A percentile compares a stretch with the other conserved stretches of the same genome.
phyloP scores from a whole-genome alignment of 2,113 vertebrate genomes.

The Salvator merianae region DNA sequence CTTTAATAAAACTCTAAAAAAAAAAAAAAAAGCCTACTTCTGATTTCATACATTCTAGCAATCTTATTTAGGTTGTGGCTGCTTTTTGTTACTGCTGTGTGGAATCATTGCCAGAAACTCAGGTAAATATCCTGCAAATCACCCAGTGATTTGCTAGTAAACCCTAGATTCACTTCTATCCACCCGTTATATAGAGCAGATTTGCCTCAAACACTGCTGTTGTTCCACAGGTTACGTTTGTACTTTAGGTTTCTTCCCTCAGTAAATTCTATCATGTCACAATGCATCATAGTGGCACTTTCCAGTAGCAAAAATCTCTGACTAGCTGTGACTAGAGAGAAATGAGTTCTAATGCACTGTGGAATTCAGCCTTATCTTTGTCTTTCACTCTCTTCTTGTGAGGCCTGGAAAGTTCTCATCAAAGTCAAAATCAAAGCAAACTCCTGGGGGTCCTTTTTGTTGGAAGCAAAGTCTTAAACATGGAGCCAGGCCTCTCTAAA shows the following conservation, averaged over 20 bases:
- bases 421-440: conserved; percentile 64
- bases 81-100: no score
- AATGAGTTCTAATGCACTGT: conserved; percentile 19
- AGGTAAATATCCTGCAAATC: no score
- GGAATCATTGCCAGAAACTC: no score
- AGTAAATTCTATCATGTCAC: background rate
- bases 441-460: conserved; percentile 63
- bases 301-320: conserved; percentile 43
- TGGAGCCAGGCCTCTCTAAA: conserved; percentile 55
- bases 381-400: conserved; percentile 57
- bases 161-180: no score
- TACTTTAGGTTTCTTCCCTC: background rate
- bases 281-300: background rate
- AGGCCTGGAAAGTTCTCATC: conserved; percentile 53
- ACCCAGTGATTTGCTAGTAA: no score
- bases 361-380: conserved; percentile 51
- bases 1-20: no score
- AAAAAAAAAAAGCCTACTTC: no score
- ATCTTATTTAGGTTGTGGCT: no score
- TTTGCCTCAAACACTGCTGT: background rate
- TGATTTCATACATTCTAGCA: no score
- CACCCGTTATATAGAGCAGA: background rate
- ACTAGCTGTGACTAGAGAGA: conserved; percentile 20
- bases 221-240: background rate
- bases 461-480: conserved; percentile 66